A percentile compares a stretch with the other conserved stretches of the same genome.
These are phyloP conservation scores for Ctenosaura bakeri DNA, from an alignment of 2,797 vertebrate genomes.

Conservation along the genomic window DNA sequence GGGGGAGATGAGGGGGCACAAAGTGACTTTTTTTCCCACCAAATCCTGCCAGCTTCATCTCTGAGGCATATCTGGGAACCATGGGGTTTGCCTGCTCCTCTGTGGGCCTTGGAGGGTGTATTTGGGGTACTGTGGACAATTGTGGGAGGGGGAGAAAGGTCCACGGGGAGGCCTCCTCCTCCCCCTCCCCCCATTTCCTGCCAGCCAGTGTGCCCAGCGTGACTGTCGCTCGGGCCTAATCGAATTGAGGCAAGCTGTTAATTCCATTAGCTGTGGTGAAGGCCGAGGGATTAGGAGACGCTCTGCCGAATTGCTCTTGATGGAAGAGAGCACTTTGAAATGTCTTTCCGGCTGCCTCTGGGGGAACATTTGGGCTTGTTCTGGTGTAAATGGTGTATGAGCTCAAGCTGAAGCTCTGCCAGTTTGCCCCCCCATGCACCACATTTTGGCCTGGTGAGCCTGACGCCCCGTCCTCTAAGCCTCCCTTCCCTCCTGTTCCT, in stretches of 20 bases:
- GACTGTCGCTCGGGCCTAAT: conserved; percentile 32
- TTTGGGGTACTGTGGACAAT: no score
- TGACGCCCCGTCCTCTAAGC: not conserved
- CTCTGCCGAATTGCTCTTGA: not conserved
- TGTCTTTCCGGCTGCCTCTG: not conserved
- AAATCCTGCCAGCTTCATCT: not conserved
- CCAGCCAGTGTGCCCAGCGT: not conserved
- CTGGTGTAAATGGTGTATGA: not conserved
- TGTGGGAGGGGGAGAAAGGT: no score
- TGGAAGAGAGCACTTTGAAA: conserved; percentile 6
- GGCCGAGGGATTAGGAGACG: conserved; percentile 14
- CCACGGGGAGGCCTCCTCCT: not conserved
- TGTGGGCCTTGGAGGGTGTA: no score
- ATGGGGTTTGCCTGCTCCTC: no score
- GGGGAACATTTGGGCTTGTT: not conserved
- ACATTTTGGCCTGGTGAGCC: not conserved
- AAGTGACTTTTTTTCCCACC: not conserved
- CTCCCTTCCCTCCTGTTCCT: not conserved
- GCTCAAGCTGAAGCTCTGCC: not conserved
- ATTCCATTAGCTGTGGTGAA: conserved; percentile 31
- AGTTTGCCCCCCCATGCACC: not conserved
- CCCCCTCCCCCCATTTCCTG: fast-evolving
- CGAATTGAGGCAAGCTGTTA: conserved; percentile 54
- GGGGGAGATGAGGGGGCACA: not conserved
- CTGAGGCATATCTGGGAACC: no score